Conservation (phyloP, 2,888 invertebrate genomes). For the Hypolimnas misippus region DNA sequence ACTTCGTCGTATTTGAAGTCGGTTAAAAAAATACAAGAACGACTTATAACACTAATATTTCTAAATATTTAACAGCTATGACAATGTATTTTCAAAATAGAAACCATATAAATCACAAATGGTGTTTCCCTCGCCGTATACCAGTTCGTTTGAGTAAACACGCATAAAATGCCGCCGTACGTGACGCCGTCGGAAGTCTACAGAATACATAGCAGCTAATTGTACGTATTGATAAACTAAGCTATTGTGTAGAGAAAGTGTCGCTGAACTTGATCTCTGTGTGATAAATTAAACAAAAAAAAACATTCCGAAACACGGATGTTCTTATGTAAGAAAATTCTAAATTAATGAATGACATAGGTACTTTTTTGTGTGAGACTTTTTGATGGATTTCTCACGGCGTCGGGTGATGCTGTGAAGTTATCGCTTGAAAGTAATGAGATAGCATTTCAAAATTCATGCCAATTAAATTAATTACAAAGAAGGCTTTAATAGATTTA, state of each 20-base stretch:
- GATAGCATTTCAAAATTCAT: conserved; percentile 10
- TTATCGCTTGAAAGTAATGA: conserved; percentile 7
- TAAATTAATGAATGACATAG: background rate
- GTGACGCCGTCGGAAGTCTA: conserved; percentile 24
- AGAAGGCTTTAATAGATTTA: no score
- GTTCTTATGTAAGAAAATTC: conserved; percentile 21
- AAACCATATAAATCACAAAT: conserved; percentile 7
- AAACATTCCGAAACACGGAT: conserved; percentile 12
- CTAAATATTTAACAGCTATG: background rate
- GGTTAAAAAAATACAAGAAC: no score
- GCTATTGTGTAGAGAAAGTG: conserved; percentile 38
- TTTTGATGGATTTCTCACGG: conserved; percentile 2
- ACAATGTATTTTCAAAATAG: conserved; percentile 7
- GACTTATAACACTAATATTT: no score
- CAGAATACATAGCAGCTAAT: conserved; percentile 35
- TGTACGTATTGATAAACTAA: conserved; percentile 33
- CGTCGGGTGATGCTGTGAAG: background rate
- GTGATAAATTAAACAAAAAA: conserved; percentile 22
- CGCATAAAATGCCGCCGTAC: background rate
- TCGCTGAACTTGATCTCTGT: conserved; percentile 36
- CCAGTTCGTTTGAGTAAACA: conserved; percentile 4
- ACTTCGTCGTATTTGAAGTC: no score
- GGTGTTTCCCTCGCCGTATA: conserved; percentile 8
- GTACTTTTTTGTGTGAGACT: conserved; percentile 3
- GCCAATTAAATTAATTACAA: conserved; percentile 2